These are phyloP conservation scores for Labia minor DNA, from an alignment of 2,888 invertebrate genomes.

Conservation along the genomic window DNA sequence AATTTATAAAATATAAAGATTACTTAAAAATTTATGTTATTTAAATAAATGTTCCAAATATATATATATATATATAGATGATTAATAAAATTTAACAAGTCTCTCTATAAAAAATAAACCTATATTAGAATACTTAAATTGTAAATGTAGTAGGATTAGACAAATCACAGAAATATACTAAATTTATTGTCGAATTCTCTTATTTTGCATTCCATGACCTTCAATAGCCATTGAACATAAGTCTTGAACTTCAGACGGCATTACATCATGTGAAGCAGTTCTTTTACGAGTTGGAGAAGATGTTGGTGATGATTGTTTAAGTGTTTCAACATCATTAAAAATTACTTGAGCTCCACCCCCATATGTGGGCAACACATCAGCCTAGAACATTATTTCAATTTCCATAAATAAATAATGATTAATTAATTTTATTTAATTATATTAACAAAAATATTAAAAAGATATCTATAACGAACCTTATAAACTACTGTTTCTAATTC, in stretches of 20 bases:
- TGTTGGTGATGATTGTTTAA: conserved; percentile 70
- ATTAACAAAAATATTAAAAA: too few relatives aligned
- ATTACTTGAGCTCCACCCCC: conserved; percentile 93
- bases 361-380: conserved; percentile 83
- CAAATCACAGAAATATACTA: neutral
- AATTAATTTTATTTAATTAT: neutral
- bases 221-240: conserved; percentile 22
- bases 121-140: too few relatives aligned
- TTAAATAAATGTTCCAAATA: too few relatives aligned
- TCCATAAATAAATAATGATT: neutral
- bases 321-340: conserved; percentile 85
- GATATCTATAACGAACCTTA: conserved; percentile 62
- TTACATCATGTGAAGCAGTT: neutral
- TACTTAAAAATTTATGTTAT: too few relatives aligned
- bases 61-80: too few relatives aligned
- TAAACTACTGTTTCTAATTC: conserved; percentile 86
- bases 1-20: too few relatives aligned
- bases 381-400: conserved; percentile 43
- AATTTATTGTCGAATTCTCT: neutral
- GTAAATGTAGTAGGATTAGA: neutral
- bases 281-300: conserved; percentile 20
- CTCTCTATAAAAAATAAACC: too few relatives aligned
- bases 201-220: conserved; percentile 19
- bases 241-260: conserved; percentile 17
- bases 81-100: too few relatives aligned